Conservation (phyloP, 2,888 invertebrate genomes). For the Seladonia tumulorum region DNA sequence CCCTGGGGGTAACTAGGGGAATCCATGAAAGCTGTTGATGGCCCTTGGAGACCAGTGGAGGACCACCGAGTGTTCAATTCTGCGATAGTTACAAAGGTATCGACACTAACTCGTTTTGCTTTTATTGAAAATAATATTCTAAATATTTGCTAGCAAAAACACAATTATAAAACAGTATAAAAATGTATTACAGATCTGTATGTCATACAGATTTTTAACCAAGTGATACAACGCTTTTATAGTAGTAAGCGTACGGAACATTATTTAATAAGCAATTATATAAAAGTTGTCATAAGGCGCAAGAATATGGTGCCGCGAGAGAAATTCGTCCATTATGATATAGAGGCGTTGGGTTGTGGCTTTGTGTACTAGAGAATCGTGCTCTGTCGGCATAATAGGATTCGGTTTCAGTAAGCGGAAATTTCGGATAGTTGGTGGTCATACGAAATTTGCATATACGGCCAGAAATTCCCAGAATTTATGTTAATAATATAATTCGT, state of each 20-base stretch:
- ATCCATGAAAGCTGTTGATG: neutral
- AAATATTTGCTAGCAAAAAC: neutral
- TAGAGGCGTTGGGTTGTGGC: constrained; percentile 27
- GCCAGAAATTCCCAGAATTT: constrained; percentile 50
- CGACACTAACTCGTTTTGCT: neutral
- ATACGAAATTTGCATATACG: constrained; percentile 50
- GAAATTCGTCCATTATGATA: constrained; percentile 36
- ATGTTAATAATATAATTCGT: constrained; percentile 57
- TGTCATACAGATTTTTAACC: no score
- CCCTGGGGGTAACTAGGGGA: neutral
- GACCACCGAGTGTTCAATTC: neutral
- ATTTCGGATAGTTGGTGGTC: constrained; percentile 57
- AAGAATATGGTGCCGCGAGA: neutral
- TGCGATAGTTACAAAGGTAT: neutral
- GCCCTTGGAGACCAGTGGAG: neutral
- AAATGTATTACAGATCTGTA: neutral
- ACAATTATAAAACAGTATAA: no score
- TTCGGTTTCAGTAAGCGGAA: constrained; percentile 59
- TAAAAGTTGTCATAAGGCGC: constrained; percentile 28
- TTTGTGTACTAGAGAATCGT: constrained; percentile 38
- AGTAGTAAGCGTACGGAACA: neutral
- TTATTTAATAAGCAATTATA: neutral
- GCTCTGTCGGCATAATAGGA: constrained; percentile 51
- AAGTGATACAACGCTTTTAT: neutral
- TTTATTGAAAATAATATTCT: neutral